Evolutionary conservation across 2,888 invertebrate species (phyloP).

Genomic region (Lycia hirtaria): DNA sequence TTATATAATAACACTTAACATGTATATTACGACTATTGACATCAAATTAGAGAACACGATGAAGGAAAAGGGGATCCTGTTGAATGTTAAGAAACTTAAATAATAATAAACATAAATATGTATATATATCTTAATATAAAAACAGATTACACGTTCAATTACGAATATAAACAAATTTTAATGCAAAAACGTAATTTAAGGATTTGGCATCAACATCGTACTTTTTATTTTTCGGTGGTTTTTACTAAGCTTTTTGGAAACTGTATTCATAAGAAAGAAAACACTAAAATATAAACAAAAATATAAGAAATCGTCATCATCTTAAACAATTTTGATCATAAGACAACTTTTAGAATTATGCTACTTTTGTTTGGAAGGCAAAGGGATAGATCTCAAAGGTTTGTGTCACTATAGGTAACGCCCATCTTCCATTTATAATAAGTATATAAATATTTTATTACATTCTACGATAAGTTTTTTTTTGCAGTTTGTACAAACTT

Average conservation of each 20-base stretch:
- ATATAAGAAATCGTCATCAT: no score
- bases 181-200: neutral
- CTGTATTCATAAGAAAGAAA: neutral
- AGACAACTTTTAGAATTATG: constrained; percentile 3
- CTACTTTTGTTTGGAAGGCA: constrained; percentile 46
- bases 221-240: neutral
- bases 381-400: constrained; percentile 51
- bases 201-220: neutral
- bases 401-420: constrained; percentile 51
- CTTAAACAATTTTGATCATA: neutral
- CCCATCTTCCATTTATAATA: constrained; percentile 35
- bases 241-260: neutral
- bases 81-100: neutral
- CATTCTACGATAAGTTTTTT: constrained; percentile 46
- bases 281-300: neutral
- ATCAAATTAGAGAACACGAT: constrained; percentile 20
- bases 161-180: neutral
- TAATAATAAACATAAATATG: neutral
- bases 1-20: constrained; percentile 18
- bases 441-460: constrained; percentile 44
- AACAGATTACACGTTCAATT: neutral
- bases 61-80: constrained; percentile 14
- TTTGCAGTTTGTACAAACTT: constrained; percentile 43
- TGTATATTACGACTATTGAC: constrained; percentile 22
- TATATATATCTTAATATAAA: neutral